These are phyloP conservation scores for Acrossocheilus wenchowensis DNA, from an alignment of 2,797 vertebrate genomes.

Conservation along the genomic window DNA sequence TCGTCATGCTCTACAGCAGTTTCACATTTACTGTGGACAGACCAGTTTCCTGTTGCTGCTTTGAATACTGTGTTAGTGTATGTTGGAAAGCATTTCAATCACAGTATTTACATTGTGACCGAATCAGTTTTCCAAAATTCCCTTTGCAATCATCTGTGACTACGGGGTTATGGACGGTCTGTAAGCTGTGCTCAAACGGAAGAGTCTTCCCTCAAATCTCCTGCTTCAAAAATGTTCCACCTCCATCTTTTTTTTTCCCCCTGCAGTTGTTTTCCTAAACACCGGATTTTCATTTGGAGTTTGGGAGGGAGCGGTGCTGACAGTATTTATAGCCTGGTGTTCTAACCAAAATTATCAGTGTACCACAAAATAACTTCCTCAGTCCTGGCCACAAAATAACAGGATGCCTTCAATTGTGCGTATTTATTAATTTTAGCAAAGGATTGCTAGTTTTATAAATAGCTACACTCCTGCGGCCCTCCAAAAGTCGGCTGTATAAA, in stretches of 20 bases:
- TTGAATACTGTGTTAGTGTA: conserved; percentile 72
- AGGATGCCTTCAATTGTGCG: conserved; percentile 85
- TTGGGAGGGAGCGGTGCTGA: conserved; percentile 71
- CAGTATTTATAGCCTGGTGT: conserved; percentile 83
- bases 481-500: conserved; percentile 73
- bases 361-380: conserved; percentile 86
- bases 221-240: conserved; percentile 35
- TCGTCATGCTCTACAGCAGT: not conserved
- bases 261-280: conserved; percentile 77
- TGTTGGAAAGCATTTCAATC: conserved; percentile 75
- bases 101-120: conserved; percentile 69
- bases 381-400: conserved; percentile 82
- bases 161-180: conserved; percentile 10
- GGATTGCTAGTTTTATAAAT: conserved; percentile 79
- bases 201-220: conserved; percentile 21
- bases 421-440: conserved; percentile 83
- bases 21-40: not conserved
- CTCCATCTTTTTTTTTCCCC: conserved; percentile 38
- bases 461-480: conserved; percentile 71
- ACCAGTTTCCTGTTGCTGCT: not conserved
- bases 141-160: conserved; percentile 33
- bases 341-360: conserved; percentile 85
- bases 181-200: conserved; percentile 6
- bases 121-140: conserved; percentile 58
- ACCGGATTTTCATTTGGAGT: conserved; percentile 73